Evolutionary conservation across 2,113 vertebrate species (phyloP), one percentile per base, ranked within the genome.

Genomic region (Chelonoidis abingdonii): DNA sequence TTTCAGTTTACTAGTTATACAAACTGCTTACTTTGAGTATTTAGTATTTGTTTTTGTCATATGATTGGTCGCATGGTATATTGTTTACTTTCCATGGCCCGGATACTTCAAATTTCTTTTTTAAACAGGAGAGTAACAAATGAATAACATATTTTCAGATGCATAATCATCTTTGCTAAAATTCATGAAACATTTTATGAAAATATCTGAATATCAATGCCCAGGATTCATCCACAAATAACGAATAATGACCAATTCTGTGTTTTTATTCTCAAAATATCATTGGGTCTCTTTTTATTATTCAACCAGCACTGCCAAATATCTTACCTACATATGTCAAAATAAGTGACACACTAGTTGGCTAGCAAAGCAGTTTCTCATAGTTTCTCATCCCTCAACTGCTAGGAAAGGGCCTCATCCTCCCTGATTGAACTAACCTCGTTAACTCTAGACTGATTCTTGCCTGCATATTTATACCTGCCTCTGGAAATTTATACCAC

Each of bases 271-370:
- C 17, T 80, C 52, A 49, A 53, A 29, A 56, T 84, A 76, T 53
- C 1, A 38, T 2, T 59, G 57, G 0, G 0, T 72, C 57, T 80
- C 3, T 31, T 89, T 50, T 53, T 80, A 29, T 11, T 24, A 21
- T 27, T 59, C 83, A 87, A 80, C 52, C n/a, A 83, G 44, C 4
- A 78, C 35, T 80, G 7, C 4, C n/a, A 12, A 87, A 75, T 54
- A 84, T 83, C 10, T 84, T 14, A 10, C 27, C 57, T 19, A 12
- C 5, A 11, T 56, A 9, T 11, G 75, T 6, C 5, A 41, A 44
- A 19, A 24, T 5, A 76, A 84, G 35, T 14, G 52, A 50, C 49
- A 50, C 49, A 13, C 0, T 49, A 16, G 25, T 10, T 49, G 47
- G 47, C 47, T 49, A 49, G 10, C 47, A 49, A 49, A 49, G 47